phyloP scores from a whole-genome alignment of 2,888 invertebrate genomes.

The Drosophila buzzatii region DNA sequence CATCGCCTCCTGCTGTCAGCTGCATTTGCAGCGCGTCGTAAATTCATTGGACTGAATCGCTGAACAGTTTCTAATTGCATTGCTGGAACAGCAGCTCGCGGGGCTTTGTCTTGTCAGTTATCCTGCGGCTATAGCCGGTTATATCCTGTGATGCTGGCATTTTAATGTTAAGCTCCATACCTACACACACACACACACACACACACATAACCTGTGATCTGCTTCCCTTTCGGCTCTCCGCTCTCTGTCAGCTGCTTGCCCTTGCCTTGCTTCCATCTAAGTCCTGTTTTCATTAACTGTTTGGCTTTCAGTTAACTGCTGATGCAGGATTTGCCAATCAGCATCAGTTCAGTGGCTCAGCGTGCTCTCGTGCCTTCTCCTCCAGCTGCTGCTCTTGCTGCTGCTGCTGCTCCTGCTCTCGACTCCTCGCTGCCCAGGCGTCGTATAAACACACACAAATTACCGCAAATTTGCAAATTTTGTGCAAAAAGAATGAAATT shows the following conservation, averaged over 20 bases:
- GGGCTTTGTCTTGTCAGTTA: slow-evolving; percentile 47
- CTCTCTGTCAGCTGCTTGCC: not conserved
- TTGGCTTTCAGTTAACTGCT: slow-evolving; percentile 72
- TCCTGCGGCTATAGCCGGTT: slow-evolving; percentile 31
- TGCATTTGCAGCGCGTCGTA: slow-evolving; percentile 13
- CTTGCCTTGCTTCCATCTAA: slow-evolving; percentile 22
- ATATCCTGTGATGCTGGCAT: slow-evolving; percentile 53
- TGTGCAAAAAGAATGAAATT: slow-evolving; percentile 20
- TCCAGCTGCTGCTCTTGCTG: not conserved
- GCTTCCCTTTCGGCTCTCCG: too few species aligned
- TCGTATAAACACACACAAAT: slow-evolving; percentile 60
- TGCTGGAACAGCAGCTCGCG: slow-evolving; percentile 31
- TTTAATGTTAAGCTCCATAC: slow-evolving; percentile 40
- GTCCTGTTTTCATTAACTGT: slow-evolving; percentile 58
- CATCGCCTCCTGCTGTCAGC: not conserved
- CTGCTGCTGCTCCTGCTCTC: not conserved
- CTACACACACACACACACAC: slow-evolving; percentile 1
- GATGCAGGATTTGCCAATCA: slow-evolving; percentile 77
- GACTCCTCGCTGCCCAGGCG: slow-evolving; percentile 22
- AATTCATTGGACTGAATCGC: slow-evolving; percentile 27
- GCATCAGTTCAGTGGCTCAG: slow-evolving; percentile 60
- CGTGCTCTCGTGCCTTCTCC: slow-evolving; percentile 11
- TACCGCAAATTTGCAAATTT: slow-evolving; percentile 69
- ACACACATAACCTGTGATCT: not conserved
- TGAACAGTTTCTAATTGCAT: slow-evolving; percentile 53